A percentile compares a stretch with the other conserved stretches of the same genome.
These are phyloP conservation scores for Sturnira hondurensis DNA, from an alignment of 2,113 vertebrate species.

Conservation along the genomic window DNA sequence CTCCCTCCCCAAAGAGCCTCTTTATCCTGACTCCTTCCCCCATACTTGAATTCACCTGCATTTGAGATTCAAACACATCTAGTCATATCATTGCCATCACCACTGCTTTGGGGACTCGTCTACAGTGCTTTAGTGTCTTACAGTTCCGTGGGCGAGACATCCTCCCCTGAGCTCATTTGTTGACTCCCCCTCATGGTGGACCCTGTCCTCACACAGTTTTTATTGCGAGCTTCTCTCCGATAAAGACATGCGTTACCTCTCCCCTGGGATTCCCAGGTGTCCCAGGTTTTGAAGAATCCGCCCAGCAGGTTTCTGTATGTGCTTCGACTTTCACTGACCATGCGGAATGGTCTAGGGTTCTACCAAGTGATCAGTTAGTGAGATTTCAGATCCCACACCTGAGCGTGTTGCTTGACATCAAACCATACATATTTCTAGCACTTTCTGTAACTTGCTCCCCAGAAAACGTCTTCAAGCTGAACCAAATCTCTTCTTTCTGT, in stretches of 20 bases:
- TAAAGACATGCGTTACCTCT: neutral
- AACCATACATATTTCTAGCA: neutral
- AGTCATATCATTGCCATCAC: neutral
- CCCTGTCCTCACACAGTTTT: neutral
- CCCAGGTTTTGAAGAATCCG: neutral
- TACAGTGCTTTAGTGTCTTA: neutral
- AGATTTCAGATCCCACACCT: neutral
- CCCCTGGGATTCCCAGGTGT: neutral
- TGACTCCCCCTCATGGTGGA: neutral
- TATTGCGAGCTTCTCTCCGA: neutral
- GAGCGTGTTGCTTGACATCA: neutral
- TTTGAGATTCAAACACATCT: neutral
- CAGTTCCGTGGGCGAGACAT: neutral
- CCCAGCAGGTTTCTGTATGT: neutral
- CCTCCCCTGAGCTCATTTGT: neutral
- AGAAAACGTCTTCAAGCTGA: neutral
- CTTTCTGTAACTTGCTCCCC: neutral
- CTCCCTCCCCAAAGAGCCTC: neutral
- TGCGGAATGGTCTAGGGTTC: neutral
- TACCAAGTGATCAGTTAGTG: neutral
- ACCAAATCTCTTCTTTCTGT: neutral
- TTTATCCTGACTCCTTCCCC: neutral
- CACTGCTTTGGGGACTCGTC: neutral
- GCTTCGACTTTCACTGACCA: neutral
- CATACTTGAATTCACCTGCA: neutral